Evolutionary conservation across 2,797 vertebrate genomes (phyloP).

Genomic region (Catamblyrhynchus diadema): DNA sequence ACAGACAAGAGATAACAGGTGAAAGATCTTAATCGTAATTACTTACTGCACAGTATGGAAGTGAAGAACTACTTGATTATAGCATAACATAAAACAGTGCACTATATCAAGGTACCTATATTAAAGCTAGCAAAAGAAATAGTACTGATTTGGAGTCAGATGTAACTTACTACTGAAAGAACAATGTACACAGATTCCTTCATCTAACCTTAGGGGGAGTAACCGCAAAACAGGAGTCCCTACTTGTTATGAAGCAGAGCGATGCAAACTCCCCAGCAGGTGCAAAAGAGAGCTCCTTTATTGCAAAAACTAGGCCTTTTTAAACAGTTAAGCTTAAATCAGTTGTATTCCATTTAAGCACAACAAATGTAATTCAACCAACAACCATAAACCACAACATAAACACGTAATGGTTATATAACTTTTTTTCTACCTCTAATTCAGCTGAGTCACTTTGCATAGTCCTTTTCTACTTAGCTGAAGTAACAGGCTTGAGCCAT

Average conservation of each 20-base stretch:
- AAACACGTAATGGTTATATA: not conserved
- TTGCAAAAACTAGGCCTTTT: not conserved
- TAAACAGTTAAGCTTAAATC: not conserved
- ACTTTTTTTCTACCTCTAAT: not conserved
- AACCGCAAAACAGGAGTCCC: too few relatives aligned
- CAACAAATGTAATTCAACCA: not conserved
- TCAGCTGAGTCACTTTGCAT: not conserved
- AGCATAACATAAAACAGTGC: too few relatives aligned
- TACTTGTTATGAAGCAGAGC: not conserved
- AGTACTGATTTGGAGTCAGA: too few relatives aligned
- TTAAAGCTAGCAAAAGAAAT: too few relatives aligned
- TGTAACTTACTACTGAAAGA: too few relatives aligned
- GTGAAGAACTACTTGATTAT: too few relatives aligned
- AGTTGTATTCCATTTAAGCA: not conserved
- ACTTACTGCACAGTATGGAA: too few relatives aligned
- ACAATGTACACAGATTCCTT: too few relatives aligned
- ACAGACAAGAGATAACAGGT: too few relatives aligned
- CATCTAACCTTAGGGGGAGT: too few relatives aligned
- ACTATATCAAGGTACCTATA: too few relatives aligned
- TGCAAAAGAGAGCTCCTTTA: not conserved
- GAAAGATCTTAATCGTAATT: too few relatives aligned
- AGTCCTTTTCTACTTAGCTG: not conserved
- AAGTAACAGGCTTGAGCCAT: not conserved
- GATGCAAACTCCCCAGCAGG: not conserved
- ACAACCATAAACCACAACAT: not conserved